phyloP scores from a whole-genome alignment of 1,140 invertebrate species.

The Zophobas morio region DNA sequence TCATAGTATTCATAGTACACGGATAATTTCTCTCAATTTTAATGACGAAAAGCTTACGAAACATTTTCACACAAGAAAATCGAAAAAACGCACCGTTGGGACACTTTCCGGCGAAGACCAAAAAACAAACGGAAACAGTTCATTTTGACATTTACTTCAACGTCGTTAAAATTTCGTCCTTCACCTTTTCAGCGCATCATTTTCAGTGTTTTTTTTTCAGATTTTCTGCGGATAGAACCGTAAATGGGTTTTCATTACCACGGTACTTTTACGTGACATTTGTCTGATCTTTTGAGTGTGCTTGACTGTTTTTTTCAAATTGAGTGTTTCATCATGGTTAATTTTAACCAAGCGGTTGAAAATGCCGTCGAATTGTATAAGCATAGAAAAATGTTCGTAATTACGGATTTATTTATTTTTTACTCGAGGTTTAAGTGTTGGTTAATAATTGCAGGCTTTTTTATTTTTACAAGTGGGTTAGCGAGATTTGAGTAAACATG shows the following conservation, averaged over 20 bases:
- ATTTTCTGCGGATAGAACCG: background rate
- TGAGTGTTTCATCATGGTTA: too few species aligned
- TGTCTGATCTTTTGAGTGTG: background rate
- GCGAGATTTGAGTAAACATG: too few species aligned
- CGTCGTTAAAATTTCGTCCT: background rate
- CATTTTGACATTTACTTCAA: background rate
- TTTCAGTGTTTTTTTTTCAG: background rate
- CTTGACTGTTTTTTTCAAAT: background rate
- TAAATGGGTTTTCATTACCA: background rate
- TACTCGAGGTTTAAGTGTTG: too few species aligned
- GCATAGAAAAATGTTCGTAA: too few species aligned
- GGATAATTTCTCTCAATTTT: constrained; percentile 27
- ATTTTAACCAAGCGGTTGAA: too few species aligned
- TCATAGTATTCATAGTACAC: constrained; percentile 13
- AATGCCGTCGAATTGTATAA: too few species aligned
- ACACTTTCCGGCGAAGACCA: background rate
- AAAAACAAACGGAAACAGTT: background rate
- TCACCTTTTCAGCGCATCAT: background rate
- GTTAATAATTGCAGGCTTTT: too few species aligned
- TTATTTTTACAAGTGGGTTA: too few species aligned
- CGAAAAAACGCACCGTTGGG: background rate
- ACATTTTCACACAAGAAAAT: background rate
- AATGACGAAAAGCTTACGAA: background rate
- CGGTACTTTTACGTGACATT: constrained; percentile 1
- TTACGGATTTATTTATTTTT: too few species aligned